A percentile compares a stretch with the other conserved stretches of the same genome.
Evolutionary conservation across 2,888 invertebrate species (phyloP).

Genomic region (Nasonovia ribisnigri): DNA sequence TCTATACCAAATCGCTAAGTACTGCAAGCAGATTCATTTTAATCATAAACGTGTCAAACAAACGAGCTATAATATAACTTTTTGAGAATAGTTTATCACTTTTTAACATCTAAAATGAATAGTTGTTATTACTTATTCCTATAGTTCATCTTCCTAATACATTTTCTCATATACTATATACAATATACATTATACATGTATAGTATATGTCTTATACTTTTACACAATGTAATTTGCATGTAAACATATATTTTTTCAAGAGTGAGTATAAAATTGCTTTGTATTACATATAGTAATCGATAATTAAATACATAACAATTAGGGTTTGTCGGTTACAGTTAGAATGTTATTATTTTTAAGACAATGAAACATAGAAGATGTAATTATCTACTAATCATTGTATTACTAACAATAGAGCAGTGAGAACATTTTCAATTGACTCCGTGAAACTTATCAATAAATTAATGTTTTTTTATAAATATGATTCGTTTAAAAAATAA

Average conservation of each 20-base stretch:
- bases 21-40: background rate
- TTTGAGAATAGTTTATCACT: background rate
- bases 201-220: background rate
- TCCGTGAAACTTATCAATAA: conserved; percentile 11
- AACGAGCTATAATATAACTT: background rate
- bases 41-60: background rate
- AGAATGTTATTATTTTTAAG: conserved; percentile 48
- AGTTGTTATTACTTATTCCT: background rate
- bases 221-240: background rate
- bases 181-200: background rate
- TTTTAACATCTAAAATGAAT: background rate
- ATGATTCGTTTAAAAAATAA: background rate
- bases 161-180: background rate
- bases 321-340: conserved; percentile 51
- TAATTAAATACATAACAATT: conserved; percentile 57
- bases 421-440: conserved; percentile 39
- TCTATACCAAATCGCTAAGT: background rate
- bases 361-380: conserved; percentile 42
- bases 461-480: conserved; percentile 31
- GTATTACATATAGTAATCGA: conserved; percentile 24
- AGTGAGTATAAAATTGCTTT: conserved; percentile 24
- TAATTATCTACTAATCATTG: conserved; percentile 47
- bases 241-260: background rate
- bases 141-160: background rate
- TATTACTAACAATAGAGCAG: conserved; percentile 47